phyloP scores from a whole-genome alignment of 2,113 vertebrate species.

The Halcyon malimbica region DNA sequence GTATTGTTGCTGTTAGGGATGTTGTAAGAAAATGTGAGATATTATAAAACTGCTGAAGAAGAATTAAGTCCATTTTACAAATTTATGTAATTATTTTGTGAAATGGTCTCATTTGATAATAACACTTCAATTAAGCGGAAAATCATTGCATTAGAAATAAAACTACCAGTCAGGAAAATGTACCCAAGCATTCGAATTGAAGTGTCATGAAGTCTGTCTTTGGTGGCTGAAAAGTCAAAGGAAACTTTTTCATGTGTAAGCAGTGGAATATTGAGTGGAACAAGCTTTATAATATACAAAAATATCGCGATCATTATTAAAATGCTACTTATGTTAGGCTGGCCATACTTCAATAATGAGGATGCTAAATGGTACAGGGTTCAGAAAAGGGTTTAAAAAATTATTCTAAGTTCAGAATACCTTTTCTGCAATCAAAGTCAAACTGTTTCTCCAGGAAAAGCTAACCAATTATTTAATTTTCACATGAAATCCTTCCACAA shows the following conservation, averaged over 20 bases:
- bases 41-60: background rate
- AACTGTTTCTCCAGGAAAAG: background rate
- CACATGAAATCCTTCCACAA: background rate
- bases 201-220: background rate
- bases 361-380: background rate
- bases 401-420: background rate
- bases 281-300: background rate
- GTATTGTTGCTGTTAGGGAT: background rate
- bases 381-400: background rate
- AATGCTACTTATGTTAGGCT: background rate
- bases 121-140: background rate
- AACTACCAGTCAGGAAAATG: background rate
- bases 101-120: background rate
- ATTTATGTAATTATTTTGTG: background rate
- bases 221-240: background rate
- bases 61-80: background rate
- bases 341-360: background rate
- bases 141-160: background rate
- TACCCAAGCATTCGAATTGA: background rate
- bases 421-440: background rate
- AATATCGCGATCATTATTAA: background rate
- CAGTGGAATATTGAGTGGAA: background rate
- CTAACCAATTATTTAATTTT: background rate
- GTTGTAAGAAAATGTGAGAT: background rate
- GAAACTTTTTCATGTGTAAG: background rate